Base-by-base conservation (phyloP, 2,888 invertebrate genomes). In the Agapostemon virescens region DNA sequence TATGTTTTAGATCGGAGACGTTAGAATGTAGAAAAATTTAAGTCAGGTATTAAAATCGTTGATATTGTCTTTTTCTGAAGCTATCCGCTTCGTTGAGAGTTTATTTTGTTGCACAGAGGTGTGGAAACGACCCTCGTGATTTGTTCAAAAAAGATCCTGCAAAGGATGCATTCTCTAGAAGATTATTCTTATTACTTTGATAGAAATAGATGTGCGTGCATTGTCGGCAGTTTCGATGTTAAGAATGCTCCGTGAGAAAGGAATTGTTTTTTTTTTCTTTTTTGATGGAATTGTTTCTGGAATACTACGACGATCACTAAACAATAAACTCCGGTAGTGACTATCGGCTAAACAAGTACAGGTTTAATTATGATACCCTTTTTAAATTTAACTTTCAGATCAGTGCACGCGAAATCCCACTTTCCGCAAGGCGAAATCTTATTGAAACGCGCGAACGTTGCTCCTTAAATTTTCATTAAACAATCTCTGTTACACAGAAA, bases 151-250 rank as follows among this genome's bases (percentile, higher is more conserved):
- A 26, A n/a, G 26, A 55, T 55, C 15, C 55, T 26, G 55, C 55
- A 26, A n/a, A 26, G 55, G 55, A 55, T 26, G 55, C 55, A 55
- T 61, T 61, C 61, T 61, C 20, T 33, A 33, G 17, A 1, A 11
- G 20, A 33, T 61, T 30, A 30, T 30, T 61, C 20, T 61, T 33
- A 9, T 61, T 33, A n/a, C 1, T 33, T 33, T 15, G 36, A 36
- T 63, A 36, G 63, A 63, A 63, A 63, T 36, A 36, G 63, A n/a
- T 36, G 36, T 63, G 63, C 36, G 36, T 63, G 13, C 36, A 63
- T n/a, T 36, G 1, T n/a, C 36, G 63, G 63, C 36, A 63, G 63
- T 36, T 63, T 36, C 36, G n/a, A n/a, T 5, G 36, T 63, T 63
- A n/a, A 63, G 36, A 36, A 63, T 63, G 33, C n/a, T 36, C 20